These are phyloP conservation scores for Leptoteleia sp. DNA, from an alignment of 1,140 invertebrate genomes.

Conservation along the genomic window DNA sequence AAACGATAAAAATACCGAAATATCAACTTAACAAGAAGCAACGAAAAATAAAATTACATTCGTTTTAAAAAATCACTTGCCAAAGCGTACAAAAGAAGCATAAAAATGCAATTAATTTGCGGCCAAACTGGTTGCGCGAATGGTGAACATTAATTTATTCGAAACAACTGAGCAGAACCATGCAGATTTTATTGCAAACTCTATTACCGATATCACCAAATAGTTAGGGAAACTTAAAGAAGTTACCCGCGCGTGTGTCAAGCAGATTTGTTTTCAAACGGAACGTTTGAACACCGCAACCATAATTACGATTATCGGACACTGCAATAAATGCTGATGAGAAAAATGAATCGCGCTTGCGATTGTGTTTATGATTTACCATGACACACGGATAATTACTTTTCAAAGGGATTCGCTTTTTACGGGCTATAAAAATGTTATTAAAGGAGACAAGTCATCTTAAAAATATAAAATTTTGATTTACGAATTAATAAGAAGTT, in stretches of 20 bases:
- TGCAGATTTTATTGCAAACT: conserved; percentile 40
- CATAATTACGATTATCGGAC: conserved; percentile 47
- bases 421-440: conserved; percentile 24
- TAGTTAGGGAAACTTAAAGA: conserved; percentile 31
- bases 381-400: conserved; percentile 23
- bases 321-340: conserved; percentile 39
- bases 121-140: conserved; percentile 35
- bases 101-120: conserved; percentile 33
- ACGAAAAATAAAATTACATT: conserved; percentile 2
- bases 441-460: conserved; percentile 3
- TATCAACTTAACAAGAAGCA: too few relatives aligned
- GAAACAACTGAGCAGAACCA: conserved; percentile 19
- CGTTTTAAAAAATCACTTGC: conserved; percentile 20
- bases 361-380: conserved; percentile 34
- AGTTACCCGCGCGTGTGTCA: conserved; percentile 18
- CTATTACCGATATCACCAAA: conserved; percentile 34
- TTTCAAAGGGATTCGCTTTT: conserved; percentile 35
- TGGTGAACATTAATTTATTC: conserved; percentile 37
- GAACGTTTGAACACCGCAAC: conserved; percentile 20
- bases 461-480: too few relatives aligned
- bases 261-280: conserved; percentile 44
- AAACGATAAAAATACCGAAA: too few relatives aligned
- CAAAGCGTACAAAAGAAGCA: conserved; percentile 7
- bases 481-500: too few relatives aligned
- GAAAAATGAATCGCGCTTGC: conserved; percentile 16